Conservation (phyloP, 1,140 invertebrate genomes). For the Drosophila virilis region DNA sequence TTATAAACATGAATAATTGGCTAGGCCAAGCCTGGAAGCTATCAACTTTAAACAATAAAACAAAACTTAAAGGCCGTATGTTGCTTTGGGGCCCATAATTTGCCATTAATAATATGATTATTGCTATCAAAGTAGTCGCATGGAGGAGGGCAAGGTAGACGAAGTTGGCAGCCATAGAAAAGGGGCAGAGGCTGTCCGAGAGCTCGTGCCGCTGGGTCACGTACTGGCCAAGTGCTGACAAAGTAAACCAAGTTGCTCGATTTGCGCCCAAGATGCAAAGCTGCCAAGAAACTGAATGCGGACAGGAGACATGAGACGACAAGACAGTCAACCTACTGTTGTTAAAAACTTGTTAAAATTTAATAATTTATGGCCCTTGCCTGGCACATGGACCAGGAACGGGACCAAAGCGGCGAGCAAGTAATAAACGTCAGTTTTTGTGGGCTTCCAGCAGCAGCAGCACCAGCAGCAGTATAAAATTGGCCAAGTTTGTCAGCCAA, state of each 20-base stretch:
- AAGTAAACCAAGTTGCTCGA: slow-evolving; percentile 64
- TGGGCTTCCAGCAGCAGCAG: slow-evolving; percentile 25
- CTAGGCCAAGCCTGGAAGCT: background rate
- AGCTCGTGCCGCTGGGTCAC: slow-evolving; percentile 44
- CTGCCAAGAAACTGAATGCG: slow-evolving; percentile 23
- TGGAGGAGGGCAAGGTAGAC: background rate
- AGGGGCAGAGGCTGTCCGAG: slow-evolving; percentile 13
- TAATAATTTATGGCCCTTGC: slow-evolving; percentile 76
- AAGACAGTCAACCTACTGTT: slow-evolving; percentile 55
- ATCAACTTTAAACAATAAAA: slow-evolving; percentile 1
- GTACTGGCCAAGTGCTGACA: slow-evolving; percentile 58
- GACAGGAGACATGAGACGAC: slow-evolving; percentile 25
- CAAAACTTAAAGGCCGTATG: background rate
- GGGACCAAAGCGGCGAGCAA: slow-evolving; percentile 28
- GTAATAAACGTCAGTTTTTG: slow-evolving; percentile 75
- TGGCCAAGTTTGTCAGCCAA: slow-evolving; percentile 68
- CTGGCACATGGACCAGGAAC: slow-evolving; percentile 8
- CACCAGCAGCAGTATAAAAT: slow-evolving; percentile 55
- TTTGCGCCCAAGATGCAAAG: slow-evolving; percentile 44
- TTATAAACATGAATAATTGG: background rate
- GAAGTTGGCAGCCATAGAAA: slow-evolving; percentile 17
- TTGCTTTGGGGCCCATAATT: slow-evolving; percentile 26
- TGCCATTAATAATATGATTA: slow-evolving; percentile 71
- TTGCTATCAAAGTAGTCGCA: slow-evolving; percentile 55
- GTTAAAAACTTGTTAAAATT: slow-evolving; percentile 83